Evolutionary conservation across 2,797 vertebrate species (phyloP).

Genomic region (Neopelma chrysocephalum): DNA sequence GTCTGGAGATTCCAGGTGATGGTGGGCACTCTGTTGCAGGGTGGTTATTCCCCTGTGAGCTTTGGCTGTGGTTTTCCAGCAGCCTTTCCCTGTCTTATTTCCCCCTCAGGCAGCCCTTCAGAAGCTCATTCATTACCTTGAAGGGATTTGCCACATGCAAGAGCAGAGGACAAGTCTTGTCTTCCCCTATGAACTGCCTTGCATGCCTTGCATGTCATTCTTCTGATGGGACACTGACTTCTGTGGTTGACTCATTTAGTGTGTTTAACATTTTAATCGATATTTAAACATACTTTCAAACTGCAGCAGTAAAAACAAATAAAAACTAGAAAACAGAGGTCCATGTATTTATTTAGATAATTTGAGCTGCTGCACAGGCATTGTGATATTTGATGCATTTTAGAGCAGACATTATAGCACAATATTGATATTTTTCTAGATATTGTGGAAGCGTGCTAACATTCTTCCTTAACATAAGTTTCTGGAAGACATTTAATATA

Average conservation of each 20-base stretch:
- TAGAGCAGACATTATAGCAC: not conserved
- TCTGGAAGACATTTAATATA: not conserved
- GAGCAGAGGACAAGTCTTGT: not conserved
- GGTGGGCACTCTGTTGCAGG: not conserved
- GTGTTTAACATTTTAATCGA: not conserved
- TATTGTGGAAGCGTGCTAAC: not conserved
- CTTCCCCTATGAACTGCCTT: not conserved
- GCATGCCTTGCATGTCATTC: accelerated
- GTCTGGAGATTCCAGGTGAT: accelerated
- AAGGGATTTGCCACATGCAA: not conserved
- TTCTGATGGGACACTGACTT: not conserved
- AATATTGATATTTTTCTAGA: not conserved
- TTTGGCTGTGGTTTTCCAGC: not conserved
- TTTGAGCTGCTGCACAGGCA: not conserved
- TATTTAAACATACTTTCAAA: not conserved
- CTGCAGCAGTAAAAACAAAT: not conserved
- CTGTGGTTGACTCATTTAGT: not conserved
- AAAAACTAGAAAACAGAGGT: not conserved
- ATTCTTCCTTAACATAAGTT: not conserved
- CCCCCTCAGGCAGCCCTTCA: not conserved
- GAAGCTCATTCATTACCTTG: not conserved
- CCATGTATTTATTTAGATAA: not conserved
- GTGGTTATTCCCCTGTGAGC: not conserved
- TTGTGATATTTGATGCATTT: not conserved
- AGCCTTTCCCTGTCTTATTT: not conserved